A percentile compares a stretch with the other conserved stretches of the same genome.
These are phyloP conservation scores for Pachyramphus minor DNA, from an alignment of 2,113 vertebrate species.

Conservation along the genomic window DNA sequence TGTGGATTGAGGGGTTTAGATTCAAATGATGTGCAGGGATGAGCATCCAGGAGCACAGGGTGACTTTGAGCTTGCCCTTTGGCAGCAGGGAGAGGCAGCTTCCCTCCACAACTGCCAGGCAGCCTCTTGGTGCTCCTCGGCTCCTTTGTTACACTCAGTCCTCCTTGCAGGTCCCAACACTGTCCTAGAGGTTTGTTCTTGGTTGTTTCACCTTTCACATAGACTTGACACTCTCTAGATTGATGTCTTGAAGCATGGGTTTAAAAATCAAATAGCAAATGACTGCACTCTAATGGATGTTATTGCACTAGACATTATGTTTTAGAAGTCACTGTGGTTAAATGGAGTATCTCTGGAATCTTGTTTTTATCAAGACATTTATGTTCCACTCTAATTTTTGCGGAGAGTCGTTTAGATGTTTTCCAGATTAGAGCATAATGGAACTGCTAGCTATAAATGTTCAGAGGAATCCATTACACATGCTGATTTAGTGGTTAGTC, in stretches of 20 bases:
- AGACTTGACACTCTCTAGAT: background rate
- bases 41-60: background rate
- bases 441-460: slow-evolving; percentile 40
- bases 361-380: slow-evolving; percentile 45
- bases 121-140: background rate
- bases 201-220: background rate
- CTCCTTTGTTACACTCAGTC: background rate
- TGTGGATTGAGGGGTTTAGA: background rate
- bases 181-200: background rate
- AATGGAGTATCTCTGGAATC: slow-evolving; percentile 31
- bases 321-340: slow-evolving; percentile 23
- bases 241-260: background rate
- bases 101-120: background rate
- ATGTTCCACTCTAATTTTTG: slow-evolving; percentile 54
- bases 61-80: background rate
- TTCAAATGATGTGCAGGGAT: background rate
- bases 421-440: slow-evolving; percentile 56
- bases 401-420: slow-evolving; percentile 27
- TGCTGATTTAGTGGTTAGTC: slow-evolving; percentile 57
- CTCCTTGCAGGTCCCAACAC: background rate
- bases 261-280: slow-evolving; percentile 31
- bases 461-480: slow-evolving; percentile 27
- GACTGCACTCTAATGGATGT: background rate
- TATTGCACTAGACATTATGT: background rate
- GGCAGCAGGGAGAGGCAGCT: background rate